These are phyloP conservation scores for Baryphthengus martii DNA, from an alignment of 2,113 vertebrate genomes.

Conservation along the genomic window DNA sequence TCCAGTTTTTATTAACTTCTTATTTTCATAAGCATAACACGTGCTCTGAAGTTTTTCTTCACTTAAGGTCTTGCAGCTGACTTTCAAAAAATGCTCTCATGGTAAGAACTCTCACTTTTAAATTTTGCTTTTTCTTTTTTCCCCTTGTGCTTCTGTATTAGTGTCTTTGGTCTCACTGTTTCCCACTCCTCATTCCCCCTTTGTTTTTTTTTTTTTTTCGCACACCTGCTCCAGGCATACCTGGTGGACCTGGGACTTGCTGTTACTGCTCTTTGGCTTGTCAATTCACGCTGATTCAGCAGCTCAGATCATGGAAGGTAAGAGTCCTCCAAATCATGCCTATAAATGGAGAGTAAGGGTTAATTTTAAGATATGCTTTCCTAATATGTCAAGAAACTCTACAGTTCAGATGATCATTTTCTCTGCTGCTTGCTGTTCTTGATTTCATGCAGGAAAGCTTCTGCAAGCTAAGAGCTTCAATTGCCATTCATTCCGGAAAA, in stretches of 20 bases:
- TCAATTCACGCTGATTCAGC: slow-evolving; percentile 27
- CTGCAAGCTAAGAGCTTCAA: not conserved
- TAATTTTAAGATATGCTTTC: not conserved
- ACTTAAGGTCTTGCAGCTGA: not conserved
- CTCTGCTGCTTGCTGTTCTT: not conserved
- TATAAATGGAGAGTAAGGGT: not conserved
- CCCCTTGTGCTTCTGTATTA: not conserved
- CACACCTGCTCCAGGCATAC: slow-evolving; percentile 47
- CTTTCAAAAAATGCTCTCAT: slow-evolving; percentile 52
- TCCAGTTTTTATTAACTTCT: slow-evolving; percentile 25
- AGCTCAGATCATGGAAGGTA: slow-evolving; percentile 72
- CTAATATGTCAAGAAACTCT: not conserved
- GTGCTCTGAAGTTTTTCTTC: not conserved
- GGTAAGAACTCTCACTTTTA: slow-evolving; percentile 49
- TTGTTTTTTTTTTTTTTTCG: not conserved
- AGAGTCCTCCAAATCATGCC: not conserved
- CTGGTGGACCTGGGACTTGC: slow-evolving; percentile 45
- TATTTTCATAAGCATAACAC: slow-evolving; percentile 18
- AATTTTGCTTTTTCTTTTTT: not conserved
- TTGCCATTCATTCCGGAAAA: not conserved
- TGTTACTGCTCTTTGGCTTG: slow-evolving; percentile 31
- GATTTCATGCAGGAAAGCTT: not conserved
- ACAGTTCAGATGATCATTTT: not conserved
- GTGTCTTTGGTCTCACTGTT: not conserved
- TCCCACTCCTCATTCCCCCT: rapidly evolving